Evolutionary conservation across 1,140 invertebrate genomes (phyloP).

Genomic region (Drosophila mojavensis): DNA sequence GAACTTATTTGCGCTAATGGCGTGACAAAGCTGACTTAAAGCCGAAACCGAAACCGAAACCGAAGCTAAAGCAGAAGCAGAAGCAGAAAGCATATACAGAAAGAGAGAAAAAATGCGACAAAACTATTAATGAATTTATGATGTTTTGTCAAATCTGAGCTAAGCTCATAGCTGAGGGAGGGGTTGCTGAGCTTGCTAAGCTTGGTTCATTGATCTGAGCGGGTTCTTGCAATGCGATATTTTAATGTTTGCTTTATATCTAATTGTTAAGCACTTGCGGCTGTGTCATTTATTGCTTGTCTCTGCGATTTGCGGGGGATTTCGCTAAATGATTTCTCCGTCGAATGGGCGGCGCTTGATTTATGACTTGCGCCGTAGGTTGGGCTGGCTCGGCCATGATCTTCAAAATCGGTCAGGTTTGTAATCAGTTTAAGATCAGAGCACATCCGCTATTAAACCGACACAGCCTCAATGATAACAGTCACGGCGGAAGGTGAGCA

Average conservation of each 20-base stretch:
- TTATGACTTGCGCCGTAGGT: constrained; percentile 28
- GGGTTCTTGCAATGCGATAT: constrained; percentile 31
- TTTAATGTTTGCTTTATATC: constrained; percentile 29
- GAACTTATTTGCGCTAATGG: constrained; percentile 53
- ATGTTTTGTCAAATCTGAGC: constrained; percentile 51
- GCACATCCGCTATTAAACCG: constrained; percentile 42
- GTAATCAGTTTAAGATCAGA: constrained; percentile 44
- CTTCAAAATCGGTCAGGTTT: constrained; percentile 48
- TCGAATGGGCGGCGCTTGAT: constrained; percentile 51
- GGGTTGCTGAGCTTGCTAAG: constrained; percentile 41
- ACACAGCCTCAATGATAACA: constrained; percentile 67
- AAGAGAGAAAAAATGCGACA: constrained; percentile 10
- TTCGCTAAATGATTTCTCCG: constrained; percentile 35
- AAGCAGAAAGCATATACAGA: constrained; percentile 31
- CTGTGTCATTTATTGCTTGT: not conserved
- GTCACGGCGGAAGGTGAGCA: constrained; percentile 66
- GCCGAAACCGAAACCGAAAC: constrained; percentile 3
- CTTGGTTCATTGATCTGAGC: constrained; percentile 67
- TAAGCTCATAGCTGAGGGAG: constrained; percentile 40
- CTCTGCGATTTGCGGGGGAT: not conserved
- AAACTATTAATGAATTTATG: constrained; percentile 71
- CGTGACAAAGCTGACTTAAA: constrained; percentile 62
- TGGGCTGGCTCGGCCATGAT: constrained; percentile 54
- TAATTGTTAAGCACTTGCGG: constrained; percentile 33
- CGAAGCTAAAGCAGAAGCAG: not conserved